phyloP scores from a whole-genome alignment of 2,797 vertebrate genomes.

The Carduelis carduelis region DNA sequence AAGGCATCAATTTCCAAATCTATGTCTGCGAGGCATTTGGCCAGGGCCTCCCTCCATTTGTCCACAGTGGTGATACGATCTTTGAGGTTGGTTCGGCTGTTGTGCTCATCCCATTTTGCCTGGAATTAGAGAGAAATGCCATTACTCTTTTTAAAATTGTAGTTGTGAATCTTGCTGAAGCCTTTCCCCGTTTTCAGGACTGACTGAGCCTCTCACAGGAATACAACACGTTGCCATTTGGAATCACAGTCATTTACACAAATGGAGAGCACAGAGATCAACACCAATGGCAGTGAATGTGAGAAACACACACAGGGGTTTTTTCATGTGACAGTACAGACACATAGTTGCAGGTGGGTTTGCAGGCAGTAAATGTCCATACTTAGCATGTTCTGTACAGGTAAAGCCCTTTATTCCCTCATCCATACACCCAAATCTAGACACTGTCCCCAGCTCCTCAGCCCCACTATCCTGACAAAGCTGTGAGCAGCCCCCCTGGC shows the following conservation, averaged over 20 bases:
- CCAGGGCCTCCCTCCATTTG: constrained; percentile 84
- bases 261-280: background rate
- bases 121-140: constrained; percentile 53
- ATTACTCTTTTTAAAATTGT: background rate
- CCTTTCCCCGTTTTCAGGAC: background rate
- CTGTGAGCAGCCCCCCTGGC: background rate
- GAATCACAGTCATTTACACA: too few species aligned
- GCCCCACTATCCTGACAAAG: rapidly evolving
- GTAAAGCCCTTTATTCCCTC: background rate
- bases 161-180: background rate
- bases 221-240: rapidly evolving
- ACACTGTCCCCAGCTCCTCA: background rate
- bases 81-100: constrained; percentile 79
- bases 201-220: background rate
- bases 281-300: rapidly evolving
- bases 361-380: background rate
- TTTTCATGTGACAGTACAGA: background rate
- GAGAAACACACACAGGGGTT: background rate
- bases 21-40: constrained; percentile 80
- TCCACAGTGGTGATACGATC: constrained; percentile 82
- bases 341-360: rapidly evolving
- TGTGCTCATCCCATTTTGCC: constrained; percentile 86
- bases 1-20: constrained; percentile 88
- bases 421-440: too few species aligned
- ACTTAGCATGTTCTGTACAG: background rate